A percentile compares a stretch with the other conserved stretches of the same genome.
phyloP scores from a whole-genome alignment of 35 echinoderm and acorn worm species.

The Lytechinus variegatus region DNA sequence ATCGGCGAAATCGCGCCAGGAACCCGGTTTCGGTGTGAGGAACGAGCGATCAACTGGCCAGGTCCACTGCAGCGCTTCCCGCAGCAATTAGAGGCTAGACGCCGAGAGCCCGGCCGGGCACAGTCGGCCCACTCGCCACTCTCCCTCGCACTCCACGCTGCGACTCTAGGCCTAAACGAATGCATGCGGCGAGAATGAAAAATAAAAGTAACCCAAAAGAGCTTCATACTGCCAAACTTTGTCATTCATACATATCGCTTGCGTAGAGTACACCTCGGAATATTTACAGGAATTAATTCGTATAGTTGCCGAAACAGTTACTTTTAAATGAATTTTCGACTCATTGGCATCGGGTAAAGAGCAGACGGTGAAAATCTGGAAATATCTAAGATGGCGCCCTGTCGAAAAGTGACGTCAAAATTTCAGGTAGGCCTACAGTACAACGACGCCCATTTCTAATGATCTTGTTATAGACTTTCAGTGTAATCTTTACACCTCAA shows the following conservation, averaged over 20 bases:
- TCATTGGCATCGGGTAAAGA: not conserved
- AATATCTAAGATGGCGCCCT: not conserved
- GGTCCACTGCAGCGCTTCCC: slow-evolving; percentile 35
- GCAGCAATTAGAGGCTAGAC: slow-evolving; percentile 44
- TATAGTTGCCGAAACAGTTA: not conserved
- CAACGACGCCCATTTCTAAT: not conserved
- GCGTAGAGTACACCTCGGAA: slow-evolving; percentile 5
- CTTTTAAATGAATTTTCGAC: not conserved
- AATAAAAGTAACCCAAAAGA: slow-evolving; percentile 46
- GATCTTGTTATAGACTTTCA: not conserved
- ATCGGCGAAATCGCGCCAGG: slow-evolving; percentile 22
- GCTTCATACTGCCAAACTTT: slow-evolving; percentile 23
- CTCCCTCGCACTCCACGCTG: slow-evolving; percentile 26
- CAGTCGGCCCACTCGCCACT: slow-evolving; percentile 32
- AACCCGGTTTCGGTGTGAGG: not conserved
- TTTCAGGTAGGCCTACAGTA: not conserved
- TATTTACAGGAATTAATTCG: not conserved
- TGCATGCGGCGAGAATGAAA: slow-evolving; percentile 45
- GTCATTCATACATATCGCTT: slow-evolving; percentile 33
- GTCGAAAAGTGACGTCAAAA: not conserved
- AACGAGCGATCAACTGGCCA: not conserved
- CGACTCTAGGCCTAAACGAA: slow-evolving; percentile 27
- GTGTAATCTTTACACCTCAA: not conserved
- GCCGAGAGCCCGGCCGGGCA: slow-evolving; percentile 27
- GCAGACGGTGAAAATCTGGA: not conserved